phyloP scores from a whole-genome alignment of 2,113 vertebrate species.

The Halcyon senegalensis region DNA sequence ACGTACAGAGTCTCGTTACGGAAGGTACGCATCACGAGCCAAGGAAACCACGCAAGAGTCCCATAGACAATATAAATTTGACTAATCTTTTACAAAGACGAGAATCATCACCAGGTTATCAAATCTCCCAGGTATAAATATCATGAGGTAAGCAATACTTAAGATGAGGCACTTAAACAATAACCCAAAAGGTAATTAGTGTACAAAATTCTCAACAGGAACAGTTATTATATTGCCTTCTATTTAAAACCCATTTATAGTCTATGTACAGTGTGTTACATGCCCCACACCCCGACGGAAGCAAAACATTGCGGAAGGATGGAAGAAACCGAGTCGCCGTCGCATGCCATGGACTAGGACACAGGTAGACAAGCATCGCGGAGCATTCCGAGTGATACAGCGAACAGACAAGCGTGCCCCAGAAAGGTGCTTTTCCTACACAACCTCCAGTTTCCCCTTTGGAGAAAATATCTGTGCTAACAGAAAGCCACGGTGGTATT shows the following conservation, averaged over 20 bases:
- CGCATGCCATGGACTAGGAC: accelerated
- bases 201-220: neutral
- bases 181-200: neutral
- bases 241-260: neutral
- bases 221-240: neutral
- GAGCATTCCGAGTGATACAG: neutral
- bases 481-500: neutral
- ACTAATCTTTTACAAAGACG: constrained; percentile 17
- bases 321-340: neutral
- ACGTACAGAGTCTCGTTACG: neutral
- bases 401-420: neutral
- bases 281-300: neutral
- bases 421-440: neutral
- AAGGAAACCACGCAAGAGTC: neutral
- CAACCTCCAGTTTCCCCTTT: neutral
- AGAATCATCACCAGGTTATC: neutral
- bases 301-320: neutral
- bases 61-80: constrained; percentile 7
- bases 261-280: constrained; percentile 3
- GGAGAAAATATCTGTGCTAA: neutral
- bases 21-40: neutral
- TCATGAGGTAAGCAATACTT: constrained; percentile 40
- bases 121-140: constrained; percentile 17
- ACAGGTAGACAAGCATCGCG: neutral
- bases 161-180: constrained; percentile 50